Conservation (phyloP, 2,888 invertebrate genomes). For the Tenthredo mesomela region DNA sequence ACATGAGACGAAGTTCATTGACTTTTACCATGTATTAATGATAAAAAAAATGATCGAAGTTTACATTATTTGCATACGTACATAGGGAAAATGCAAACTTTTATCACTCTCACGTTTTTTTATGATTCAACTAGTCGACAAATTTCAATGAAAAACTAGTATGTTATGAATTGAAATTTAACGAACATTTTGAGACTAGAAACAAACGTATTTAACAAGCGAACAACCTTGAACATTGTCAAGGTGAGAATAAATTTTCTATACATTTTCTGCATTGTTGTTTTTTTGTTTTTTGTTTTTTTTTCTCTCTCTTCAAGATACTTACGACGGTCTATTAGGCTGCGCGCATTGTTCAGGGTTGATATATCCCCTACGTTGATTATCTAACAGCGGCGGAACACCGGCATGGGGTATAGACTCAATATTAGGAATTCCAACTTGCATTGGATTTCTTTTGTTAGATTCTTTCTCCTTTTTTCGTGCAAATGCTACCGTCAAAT, state of each 20-base stretch:
- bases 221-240: too few species aligned
- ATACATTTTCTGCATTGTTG: not conserved
- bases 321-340: not conserved
- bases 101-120: too few species aligned
- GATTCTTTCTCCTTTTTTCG: constrained; percentile 56
- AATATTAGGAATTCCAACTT: not conserved
- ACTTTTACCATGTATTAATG: too few species aligned
- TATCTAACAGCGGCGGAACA: not conserved
- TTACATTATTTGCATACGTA: too few species aligned
- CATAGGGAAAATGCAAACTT: too few species aligned
- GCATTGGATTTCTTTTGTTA: not conserved
- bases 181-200: too few species aligned
- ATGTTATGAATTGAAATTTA: too few species aligned
- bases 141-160: too few species aligned
- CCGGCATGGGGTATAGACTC: not conserved
- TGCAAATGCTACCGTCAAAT: constrained; percentile 65
- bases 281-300: not conserved
- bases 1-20: too few species aligned
- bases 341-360: not conserved
- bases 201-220: too few species aligned
- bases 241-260: not conserved
- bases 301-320: not conserved
- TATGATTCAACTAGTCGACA: too few species aligned
- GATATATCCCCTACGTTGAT: constrained; percentile 21
- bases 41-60: too few species aligned